Base-by-base conservation (phyloP, 2,888 invertebrate genomes). In the Thymelicus sylvestris region DNA sequence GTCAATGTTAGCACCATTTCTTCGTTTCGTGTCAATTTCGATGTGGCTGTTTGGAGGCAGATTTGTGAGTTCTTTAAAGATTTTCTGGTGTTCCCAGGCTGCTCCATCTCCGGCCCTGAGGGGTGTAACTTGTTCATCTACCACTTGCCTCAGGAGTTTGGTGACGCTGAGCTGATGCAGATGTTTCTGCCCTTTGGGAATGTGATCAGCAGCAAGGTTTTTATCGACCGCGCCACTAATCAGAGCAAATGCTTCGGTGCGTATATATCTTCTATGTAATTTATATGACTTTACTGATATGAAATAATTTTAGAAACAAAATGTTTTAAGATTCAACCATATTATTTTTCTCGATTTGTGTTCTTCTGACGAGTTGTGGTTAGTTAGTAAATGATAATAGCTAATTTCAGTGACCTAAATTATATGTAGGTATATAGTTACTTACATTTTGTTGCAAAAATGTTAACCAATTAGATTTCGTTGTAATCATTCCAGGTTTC, bases 181-280 rank as follows among this genome's bases (percentile, higher is more conserved):
- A 99, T 99, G 99, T 99, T 99, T 95, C 96, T 99, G 91, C 99
- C 99, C 76, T 99, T 99, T 92, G 99, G 99, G 84, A 99, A 98
- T 93, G 99, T 99, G 88, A 99, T 99, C 95, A 99, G 98, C 95
- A 99, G 99, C 93, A 99, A 99, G 96, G 99, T 99, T 83, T 99
- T 99, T 95, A 99, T 99, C 90, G 99, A 99, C 94, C 97, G 99
- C 84, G 99, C 99, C 91, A 99, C 99, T 87, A 99, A 99, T 94
- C 99, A 99, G 95, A 99, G 99, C 96, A 99, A 99, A 96, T 99
- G 99, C 95, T 99, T 99, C 94, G 99, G 99, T 99, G 95, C 95
- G 97, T 12, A 24, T 24, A 10, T 44, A 12, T 44, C 12, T 44
- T 44, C 31, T 31, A 3, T 5, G 12, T 0, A 44, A 44, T 44